Conservation (phyloP, 2,797 vertebrate species). For the Denticeps clupeoides region DNA sequence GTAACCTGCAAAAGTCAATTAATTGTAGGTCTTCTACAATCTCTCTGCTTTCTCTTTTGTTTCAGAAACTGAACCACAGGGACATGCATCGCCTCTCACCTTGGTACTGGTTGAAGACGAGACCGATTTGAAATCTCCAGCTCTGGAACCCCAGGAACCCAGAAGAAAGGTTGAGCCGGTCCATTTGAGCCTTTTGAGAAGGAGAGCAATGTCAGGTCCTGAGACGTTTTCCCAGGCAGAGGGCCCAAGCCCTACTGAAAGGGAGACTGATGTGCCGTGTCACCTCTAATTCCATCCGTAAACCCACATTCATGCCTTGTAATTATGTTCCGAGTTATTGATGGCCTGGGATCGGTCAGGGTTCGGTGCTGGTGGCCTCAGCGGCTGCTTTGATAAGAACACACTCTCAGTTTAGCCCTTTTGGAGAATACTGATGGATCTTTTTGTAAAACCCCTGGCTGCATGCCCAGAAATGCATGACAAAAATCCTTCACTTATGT, state of each 20-base stretch:
- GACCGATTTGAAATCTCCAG: neutral
- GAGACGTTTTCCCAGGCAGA: neutral
- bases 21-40: no score
- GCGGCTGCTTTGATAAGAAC: no score
- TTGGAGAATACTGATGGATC: no score
- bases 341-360: no score
- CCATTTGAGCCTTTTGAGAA: neutral
- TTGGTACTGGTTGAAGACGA: neutral
- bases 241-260: neutral
- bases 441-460: no score
- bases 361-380: no score
- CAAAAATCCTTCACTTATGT: no score
- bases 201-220: neutral
- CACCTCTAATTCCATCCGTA: neutral
- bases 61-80: neutral
- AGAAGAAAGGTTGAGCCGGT: constrained; percentile 2
- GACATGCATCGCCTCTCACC: neutral
- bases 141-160: neutral
- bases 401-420: no score
- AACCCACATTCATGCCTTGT: neutral
- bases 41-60: neutral
- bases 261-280: constrained; percentile 1
- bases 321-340: no score
- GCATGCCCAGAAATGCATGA: no score
- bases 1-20: no score